A percentile compares a stretch with the other conserved stretches of the same genome.
phyloP scores from a whole-genome alignment of 1,140 invertebrate species.

The Hycleus cichorii region DNA sequence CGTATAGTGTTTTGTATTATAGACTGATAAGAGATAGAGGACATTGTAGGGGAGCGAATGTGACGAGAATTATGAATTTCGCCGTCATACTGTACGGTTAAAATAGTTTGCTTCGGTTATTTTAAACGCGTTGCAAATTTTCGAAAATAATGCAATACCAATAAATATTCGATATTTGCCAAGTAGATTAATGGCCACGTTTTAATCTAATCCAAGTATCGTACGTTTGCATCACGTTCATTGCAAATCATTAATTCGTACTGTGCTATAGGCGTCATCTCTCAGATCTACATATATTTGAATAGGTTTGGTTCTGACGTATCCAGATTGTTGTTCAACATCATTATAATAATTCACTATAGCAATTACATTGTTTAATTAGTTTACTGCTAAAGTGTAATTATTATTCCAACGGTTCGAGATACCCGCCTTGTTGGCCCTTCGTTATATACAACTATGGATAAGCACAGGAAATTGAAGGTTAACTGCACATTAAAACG shows the following conservation, averaged over 20 bases:
- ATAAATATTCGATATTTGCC: too few species aligned
- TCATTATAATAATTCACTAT: constrained; percentile 14
- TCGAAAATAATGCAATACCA: background rate
- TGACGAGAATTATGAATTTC: too few species aligned
- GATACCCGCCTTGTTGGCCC: constrained; percentile 10
- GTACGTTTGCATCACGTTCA: constrained; percentile 12
- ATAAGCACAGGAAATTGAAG: constrained; percentile 7
- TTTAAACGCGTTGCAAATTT: background rate
- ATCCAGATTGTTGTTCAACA: constrained; percentile 9
- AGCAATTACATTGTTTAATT: constrained; percentile 13
- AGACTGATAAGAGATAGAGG: too few species aligned
- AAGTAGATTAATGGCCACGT: background rate
- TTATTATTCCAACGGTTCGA: constrained; percentile 6
- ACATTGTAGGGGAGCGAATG: too few species aligned
- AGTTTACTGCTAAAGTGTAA: constrained; percentile 13
- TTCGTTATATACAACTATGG: background rate
- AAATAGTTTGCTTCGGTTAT: background rate
- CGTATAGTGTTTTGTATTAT: too few species aligned
- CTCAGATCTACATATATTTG: constrained; percentile 10
- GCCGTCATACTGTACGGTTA: background rate
- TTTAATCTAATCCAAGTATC: constrained; percentile 10
- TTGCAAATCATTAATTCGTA: constrained; percentile 14
- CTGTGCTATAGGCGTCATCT: constrained; percentile 12
- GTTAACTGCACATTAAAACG: background rate
- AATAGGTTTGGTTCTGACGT: constrained; percentile 7